phyloP scores from a whole-genome alignment of 2,888 invertebrate genomes.

The Dicycla oo region DNA sequence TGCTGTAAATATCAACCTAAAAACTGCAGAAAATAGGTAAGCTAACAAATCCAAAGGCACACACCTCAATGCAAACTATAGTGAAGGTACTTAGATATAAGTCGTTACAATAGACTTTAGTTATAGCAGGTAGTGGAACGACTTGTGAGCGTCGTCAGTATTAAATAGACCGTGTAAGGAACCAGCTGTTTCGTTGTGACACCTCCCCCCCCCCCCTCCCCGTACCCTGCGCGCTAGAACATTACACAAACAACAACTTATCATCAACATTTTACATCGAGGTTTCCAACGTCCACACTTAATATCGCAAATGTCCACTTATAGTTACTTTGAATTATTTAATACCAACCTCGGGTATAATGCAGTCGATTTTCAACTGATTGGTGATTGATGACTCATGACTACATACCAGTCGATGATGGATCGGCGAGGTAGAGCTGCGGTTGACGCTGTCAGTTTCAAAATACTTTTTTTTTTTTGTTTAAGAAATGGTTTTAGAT shows the following conservation, averaged over 20 bases:
- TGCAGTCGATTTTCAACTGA: background rate
- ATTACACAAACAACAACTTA: background rate
- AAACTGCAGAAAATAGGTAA: background rate
- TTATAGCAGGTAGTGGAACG: too few species aligned
- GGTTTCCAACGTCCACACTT: conserved; percentile 11
- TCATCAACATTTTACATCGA: conserved; percentile 1
- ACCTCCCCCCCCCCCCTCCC: too few species aligned
- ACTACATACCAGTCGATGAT: background rate
- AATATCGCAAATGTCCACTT: conserved; percentile 28
- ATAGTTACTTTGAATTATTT: conserved; percentile 13
- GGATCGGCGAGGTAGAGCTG: background rate
- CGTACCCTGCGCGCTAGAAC: too few species aligned
- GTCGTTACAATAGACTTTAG: too few species aligned
- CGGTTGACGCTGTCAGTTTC: background rate
- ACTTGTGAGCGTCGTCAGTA: too few species aligned
- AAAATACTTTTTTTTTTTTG: too few species aligned
- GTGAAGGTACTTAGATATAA: too few species aligned
- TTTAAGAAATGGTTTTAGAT: background rate
- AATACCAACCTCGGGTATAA: conserved; percentile 4
- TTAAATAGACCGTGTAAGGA: too few species aligned
- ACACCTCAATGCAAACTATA: background rate
- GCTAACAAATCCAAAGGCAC: background rate
- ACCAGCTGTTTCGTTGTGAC: too few species aligned
- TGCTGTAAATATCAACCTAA: background rate
- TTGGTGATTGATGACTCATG: background rate